Conservation (phyloP, 2,888 invertebrate species). For the Dryobota labecula region DNA sequence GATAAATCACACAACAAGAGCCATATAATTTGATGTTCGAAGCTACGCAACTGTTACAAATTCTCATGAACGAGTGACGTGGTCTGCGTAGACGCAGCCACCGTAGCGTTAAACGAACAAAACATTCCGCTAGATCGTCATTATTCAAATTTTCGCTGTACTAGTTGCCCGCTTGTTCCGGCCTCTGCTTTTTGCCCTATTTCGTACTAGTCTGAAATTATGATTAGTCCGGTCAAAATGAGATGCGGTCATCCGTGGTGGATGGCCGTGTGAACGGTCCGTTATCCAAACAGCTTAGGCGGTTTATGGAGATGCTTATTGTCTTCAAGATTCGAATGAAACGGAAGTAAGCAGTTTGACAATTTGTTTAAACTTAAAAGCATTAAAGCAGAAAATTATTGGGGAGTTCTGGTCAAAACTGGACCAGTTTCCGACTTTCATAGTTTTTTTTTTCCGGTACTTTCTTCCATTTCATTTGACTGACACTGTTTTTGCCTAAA, state of each 20-base stretch:
- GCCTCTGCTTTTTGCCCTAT: conserved; percentile 88
- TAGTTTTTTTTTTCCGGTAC: background rate
- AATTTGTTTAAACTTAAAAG: conserved; percentile 54
- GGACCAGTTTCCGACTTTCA: conserved; percentile 17
- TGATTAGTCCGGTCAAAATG: conserved; percentile 88
- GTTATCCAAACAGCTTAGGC: conserved; percentile 84
- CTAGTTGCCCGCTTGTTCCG: conserved; percentile 90
- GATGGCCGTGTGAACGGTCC: conserved; percentile 88
- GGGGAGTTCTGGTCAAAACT: conserved; percentile 33
- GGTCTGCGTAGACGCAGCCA: conserved; percentile 77
- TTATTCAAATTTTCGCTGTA: conserved; percentile 90
- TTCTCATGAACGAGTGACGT: conserved; percentile 71
- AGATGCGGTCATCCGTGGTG: conserved; percentile 87
- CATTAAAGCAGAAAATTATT: conserved; percentile 52
- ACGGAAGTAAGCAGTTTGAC: conserved; percentile 63
- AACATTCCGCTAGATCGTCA: conserved; percentile 88
- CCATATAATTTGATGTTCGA: conserved; percentile 54
- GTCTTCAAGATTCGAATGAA: conserved; percentile 47
- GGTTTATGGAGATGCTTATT: conserved; percentile 70
- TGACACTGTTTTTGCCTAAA: background rate
- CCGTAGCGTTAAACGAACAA: conserved; percentile 86
- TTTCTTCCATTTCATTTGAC: background rate
- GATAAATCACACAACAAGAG: conserved; percentile 52
- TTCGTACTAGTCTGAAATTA: conserved; percentile 87
- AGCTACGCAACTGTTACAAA: conserved; percentile 72